Evolutionary conservation across 2,113 vertebrate genomes (phyloP), one percentile per base, ranked within the genome.

Genomic region (Psittacara wagleri): DNA sequence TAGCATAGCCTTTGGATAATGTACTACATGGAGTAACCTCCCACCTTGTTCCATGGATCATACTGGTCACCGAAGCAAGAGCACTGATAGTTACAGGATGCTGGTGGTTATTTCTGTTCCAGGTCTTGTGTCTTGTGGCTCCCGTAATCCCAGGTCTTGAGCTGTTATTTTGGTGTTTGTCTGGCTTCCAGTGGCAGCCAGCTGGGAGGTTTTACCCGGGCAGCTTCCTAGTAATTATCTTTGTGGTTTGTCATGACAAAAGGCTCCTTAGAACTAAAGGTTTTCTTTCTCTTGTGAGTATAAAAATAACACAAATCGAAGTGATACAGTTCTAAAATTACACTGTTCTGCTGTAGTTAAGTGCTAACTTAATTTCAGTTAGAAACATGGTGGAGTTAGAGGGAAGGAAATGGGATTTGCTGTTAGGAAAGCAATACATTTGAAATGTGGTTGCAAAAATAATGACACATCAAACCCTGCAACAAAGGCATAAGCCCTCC

Each of bases 191-290:
- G 51, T 82, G 94, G 88, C 76, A 88, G 64, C n/a, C 0, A 7
- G 70, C 84, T 52, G 80, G 80, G 92, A 93, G 90, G 83, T 86
- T 93, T 88, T 69, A 86, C 73, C 75, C 27, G 28, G 86, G 92
- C 69, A 75, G 48, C 73, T 73, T 84, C 95, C 92, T 24, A 66
- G 48, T 95, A 88, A 96, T 96, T 97, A 97, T 92, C 92, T 4
- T 83, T 69, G 82, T 85, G 92, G 86, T 86, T 97, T 96, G 92
- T 97, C 88, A 39, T 95, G 96, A 94, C 92, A 94, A 93, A 91
- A 88, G 49, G 90, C 66, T 51, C 14, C 6, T 4, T 66, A 77
- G 92, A 96, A 73, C 86, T 74, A 90, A 84, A 96, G 95, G 95
- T 93, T 96, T 94, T 95, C 77, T 77, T 81, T 62, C 83, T 69